Percentiles rank a stretch among this genome's conserved stretches.
These are phyloP conservation scores for Craseonycteris thonglongyai DNA, from an alignment of 2,113 vertebrate genomes.

Conservation along the genomic window DNA sequence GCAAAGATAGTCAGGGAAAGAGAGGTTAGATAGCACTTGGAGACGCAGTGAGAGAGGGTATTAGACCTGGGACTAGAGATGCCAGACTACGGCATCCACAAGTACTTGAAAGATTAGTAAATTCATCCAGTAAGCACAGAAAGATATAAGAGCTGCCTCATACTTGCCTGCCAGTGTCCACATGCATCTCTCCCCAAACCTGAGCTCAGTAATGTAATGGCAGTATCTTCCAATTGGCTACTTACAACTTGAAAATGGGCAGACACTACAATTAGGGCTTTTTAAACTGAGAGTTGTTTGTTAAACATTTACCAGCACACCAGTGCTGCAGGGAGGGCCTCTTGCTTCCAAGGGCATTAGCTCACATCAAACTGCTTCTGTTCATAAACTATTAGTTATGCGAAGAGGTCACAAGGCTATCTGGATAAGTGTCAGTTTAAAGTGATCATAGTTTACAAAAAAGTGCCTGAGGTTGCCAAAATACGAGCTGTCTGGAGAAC, in stretches of 20 bases:
- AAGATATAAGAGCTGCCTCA: background rate
- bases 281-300: background rate
- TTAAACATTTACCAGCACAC: background rate
- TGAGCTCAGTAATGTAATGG: background rate
- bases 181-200: background rate
- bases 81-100: background rate
- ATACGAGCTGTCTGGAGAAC: no score
- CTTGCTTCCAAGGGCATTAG: background rate
- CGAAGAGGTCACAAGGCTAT: background rate
- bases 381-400: background rate
- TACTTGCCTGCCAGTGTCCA: accelerated
- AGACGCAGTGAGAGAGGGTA: background rate
- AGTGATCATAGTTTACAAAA: background rate
- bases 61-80: background rate
- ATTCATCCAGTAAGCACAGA: background rate
- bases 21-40: background rate
- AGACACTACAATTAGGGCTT: background rate
- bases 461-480: background rate
- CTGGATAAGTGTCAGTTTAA: background rate
- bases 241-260: background rate
- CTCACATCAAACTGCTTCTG: background rate
- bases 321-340: background rate
- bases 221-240: background rate
- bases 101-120: background rate
- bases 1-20: background rate